Percentiles rank a stretch among this genome's conserved stretches.
phyloP scores from a whole-genome alignment of 2,113 vertebrate genomes.

The Alligator mississippiensis region DNA sequence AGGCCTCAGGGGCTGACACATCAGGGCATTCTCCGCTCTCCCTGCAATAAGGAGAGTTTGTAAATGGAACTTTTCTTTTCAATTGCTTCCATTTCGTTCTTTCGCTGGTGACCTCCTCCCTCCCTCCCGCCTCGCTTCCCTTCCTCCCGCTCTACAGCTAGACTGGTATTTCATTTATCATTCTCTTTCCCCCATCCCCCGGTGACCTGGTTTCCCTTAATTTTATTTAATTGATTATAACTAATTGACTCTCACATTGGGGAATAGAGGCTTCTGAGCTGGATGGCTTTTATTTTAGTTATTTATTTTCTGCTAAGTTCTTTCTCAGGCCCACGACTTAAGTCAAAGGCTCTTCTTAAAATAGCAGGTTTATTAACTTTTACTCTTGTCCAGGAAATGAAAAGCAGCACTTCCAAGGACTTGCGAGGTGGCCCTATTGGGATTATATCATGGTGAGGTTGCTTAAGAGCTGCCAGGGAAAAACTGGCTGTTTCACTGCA shows the following conservation, averaged over 20 bases:
- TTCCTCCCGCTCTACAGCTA: constrained; percentile 12
- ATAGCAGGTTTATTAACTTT: background rate
- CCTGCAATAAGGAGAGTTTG: constrained; percentile 38
- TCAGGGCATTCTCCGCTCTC: background rate
- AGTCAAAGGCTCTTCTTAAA: constrained; percentile 28
- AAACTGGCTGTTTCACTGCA: background rate
- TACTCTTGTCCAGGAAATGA: background rate
- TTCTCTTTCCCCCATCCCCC: constrained; percentile 20
- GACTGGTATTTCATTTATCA: constrained; percentile 38
- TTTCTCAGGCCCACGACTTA: constrained; percentile 3
- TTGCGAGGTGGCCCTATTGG: background rate
- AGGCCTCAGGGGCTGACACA: background rate
- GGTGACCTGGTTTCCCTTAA: constrained; percentile 60
- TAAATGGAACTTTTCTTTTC: constrained; percentile 22
- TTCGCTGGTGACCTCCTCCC: constrained; percentile 28
- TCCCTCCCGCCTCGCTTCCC: background rate
- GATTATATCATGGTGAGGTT: background rate
- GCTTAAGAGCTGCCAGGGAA: background rate
- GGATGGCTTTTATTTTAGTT: background rate
- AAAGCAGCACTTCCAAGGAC: background rate
- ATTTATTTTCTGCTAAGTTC: constrained; percentile 25
- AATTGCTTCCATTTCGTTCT: constrained; percentile 57
- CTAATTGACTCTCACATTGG: constrained; percentile 69
- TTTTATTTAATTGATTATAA: constrained; percentile 74
- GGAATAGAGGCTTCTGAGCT: constrained; percentile 43